A percentile compares a stretch with the other conserved stretches of the same genome.
phyloP scores from a whole-genome alignment of 2,113 vertebrate species.

The Prionailurus viverrinus region DNA sequence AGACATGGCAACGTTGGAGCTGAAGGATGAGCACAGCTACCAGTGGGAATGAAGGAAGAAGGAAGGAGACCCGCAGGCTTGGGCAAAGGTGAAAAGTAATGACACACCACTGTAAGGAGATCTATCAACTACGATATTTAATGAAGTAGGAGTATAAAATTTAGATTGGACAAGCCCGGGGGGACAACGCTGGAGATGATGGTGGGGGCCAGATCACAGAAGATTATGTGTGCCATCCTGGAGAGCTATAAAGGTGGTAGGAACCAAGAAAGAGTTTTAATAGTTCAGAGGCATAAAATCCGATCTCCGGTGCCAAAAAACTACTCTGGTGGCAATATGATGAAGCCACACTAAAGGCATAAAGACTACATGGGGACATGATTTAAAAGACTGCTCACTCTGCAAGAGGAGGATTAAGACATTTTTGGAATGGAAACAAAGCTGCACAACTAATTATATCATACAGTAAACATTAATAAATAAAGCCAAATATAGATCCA shows the following conservation, averaged over 20 bases:
- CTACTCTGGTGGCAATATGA: neutral
- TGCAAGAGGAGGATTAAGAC: neutral
- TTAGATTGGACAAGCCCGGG: neutral
- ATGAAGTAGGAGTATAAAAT: neutral
- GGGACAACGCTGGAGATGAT: neutral
- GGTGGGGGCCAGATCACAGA: neutral
- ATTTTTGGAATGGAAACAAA: constrained; percentile 33
- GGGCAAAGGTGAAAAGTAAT: neutral
- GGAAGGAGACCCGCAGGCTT: neutral
- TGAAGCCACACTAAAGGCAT: neutral
- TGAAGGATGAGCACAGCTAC: neutral
- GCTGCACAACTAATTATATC: neutral
- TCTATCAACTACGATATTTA: neutral
- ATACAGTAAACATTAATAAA: constrained; percentile 43
- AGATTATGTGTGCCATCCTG: neutral
- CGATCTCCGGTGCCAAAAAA: neutral
- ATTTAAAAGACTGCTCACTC: constrained; percentile 9
- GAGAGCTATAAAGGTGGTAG: neutral
- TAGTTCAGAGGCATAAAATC: neutral
- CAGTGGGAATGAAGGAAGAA: neutral
- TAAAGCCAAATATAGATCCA: constrained; percentile 16
- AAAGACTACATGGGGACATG: neutral
- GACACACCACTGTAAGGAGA: neutral
- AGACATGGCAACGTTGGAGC: neutral
- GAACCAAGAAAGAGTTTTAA: neutral